A percentile compares a stretch with the other conserved stretches of the same genome.
Evolutionary conservation across 2,797 vertebrate species (phyloP).

Genomic region (Avahi laniger): DNA sequence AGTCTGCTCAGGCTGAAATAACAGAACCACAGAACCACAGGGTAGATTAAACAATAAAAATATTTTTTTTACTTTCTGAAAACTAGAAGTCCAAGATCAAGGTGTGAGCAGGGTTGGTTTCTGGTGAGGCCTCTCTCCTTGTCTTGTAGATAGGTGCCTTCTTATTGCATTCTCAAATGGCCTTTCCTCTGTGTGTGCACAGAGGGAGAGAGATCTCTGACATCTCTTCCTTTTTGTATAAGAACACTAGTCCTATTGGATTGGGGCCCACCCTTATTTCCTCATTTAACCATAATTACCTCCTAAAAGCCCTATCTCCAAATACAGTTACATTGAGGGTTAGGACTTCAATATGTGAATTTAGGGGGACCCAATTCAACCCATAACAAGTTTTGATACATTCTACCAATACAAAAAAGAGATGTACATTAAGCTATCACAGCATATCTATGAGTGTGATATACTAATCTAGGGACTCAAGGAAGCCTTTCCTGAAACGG

Average conservation of each 20-base stretch:
- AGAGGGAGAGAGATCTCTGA: neutral
- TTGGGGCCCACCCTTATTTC: neutral
- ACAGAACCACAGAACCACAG: neutral
- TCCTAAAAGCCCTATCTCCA: neutral
- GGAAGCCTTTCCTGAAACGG: neutral
- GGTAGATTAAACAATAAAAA: neutral
- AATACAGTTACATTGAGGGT: neutral
- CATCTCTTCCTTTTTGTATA: neutral
- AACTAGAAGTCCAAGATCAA: neutral
- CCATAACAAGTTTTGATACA: neutral
- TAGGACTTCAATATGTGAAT: neutral
- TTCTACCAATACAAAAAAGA: neutral
- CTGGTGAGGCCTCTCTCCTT: neutral
- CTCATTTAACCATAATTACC: neutral
- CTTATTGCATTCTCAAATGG: neutral
- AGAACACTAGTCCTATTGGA: neutral
- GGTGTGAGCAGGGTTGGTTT: neutral
- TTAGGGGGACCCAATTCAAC: neutral
- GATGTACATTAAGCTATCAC: neutral
- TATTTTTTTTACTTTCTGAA: neutral
- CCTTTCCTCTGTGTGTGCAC: neutral
- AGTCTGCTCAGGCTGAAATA: neutral
- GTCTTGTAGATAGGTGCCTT: neutral
- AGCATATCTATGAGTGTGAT: neutral
- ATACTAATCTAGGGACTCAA: neutral